Evolutionary conservation across 2,113 vertebrate species (phyloP).

Genomic region (Nanorana parkeri): DNA sequence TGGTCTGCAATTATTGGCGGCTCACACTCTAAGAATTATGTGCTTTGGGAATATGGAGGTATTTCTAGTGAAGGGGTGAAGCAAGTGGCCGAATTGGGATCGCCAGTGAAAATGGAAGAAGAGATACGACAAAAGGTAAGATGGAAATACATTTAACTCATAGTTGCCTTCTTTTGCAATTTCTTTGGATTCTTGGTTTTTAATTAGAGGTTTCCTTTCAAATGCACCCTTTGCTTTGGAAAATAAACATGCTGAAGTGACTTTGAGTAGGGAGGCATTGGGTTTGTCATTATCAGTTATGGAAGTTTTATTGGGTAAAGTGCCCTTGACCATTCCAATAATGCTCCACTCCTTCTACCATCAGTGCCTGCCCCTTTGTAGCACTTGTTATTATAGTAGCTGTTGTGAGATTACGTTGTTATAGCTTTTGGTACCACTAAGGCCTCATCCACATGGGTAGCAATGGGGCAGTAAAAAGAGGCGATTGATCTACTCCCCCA

Average conservation of each 20-base stretch:
- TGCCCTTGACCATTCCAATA: no score
- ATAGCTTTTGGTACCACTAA: no score
- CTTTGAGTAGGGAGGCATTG: no score
- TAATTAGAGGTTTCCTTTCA: not conserved
- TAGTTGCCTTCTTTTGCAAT: not conserved
- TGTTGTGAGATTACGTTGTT: no score
- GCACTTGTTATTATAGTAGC: no score
- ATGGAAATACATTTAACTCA: not conserved
- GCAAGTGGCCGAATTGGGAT: slow-evolving; percentile 93
- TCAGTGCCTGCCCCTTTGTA: no score
- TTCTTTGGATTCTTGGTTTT: not conserved
- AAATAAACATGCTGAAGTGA: not conserved
- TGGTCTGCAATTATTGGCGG: slow-evolving; percentile 97
- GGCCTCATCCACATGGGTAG: no score
- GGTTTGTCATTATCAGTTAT: no score
- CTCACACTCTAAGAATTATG: slow-evolving; percentile 94
- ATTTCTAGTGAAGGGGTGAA: slow-evolving; percentile 92
- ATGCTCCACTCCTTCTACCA: no score
- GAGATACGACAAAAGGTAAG: slow-evolving; percentile 97
- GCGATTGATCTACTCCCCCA: no score
- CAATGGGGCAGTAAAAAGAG: no score
- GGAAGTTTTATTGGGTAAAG: no score
- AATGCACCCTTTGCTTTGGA: not conserved
- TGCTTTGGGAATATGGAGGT: slow-evolving; percentile 95
- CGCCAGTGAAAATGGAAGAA: slow-evolving; percentile 98